phyloP scores from a whole-genome alignment of 2,797 vertebrate species.

The Chloroceryle amazona region DNA sequence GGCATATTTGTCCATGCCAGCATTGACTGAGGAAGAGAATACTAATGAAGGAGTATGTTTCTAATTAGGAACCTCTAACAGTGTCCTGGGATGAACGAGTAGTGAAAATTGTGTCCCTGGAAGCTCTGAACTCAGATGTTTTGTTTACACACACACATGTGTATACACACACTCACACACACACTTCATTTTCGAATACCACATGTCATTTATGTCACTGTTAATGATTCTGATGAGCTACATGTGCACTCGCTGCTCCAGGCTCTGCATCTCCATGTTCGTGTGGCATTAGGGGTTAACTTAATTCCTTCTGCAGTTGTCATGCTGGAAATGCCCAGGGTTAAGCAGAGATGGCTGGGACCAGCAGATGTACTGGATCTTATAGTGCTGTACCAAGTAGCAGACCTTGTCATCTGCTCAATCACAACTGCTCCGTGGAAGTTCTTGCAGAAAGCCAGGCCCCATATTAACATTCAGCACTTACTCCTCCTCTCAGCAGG shows the following conservation, averaged over 20 bases:
- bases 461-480: background rate
- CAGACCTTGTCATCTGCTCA: background rate
- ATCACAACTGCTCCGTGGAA: background rate
- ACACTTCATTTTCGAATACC: conserved; percentile 40
- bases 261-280: conserved; percentile 22
- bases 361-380: background rate
- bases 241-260: background rate
- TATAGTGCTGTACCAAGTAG: background rate
- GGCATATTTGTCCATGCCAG: background rate
- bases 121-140: conserved; percentile 45
- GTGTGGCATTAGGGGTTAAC: background rate
- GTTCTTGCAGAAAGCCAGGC: background rate
- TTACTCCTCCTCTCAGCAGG: background rate
- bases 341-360: background rate
- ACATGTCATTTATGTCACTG: conserved; percentile 35
- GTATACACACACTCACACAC: background rate
- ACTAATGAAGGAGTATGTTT: conserved; percentile 50
- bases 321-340: background rate
- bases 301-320: background rate
- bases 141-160: background rate
- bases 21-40: background rate
- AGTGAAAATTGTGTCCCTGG: conserved; percentile 45
- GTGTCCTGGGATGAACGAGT: conserved; percentile 40
- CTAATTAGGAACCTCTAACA: conserved; percentile 56
- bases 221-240: conserved; percentile 57